Percentiles rank a stretch among this genome's conserved stretches.
Evolutionary conservation across 1,140 invertebrate genomes (phyloP).

Genomic region (Drosophila saltans): DNA sequence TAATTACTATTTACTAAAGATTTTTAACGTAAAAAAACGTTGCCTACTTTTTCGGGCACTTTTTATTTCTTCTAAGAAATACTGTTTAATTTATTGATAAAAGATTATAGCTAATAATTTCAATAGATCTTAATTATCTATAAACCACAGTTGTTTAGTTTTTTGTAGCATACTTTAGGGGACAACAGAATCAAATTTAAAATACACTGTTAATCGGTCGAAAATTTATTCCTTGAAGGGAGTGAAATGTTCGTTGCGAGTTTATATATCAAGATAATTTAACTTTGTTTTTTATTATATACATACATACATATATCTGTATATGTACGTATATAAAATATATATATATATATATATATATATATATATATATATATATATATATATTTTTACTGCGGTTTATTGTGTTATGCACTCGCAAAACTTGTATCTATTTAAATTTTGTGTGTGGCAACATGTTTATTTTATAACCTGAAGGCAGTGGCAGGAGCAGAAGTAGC

Average conservation of each 20-base stretch:
- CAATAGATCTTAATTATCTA: too few species aligned
- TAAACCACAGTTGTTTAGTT: too few species aligned
- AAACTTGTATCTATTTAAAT: constrained; percentile 83
- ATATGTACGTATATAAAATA: background rate
- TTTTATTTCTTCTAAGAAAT: too few species aligned
- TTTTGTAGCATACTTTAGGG: constrained; percentile 10
- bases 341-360: background rate
- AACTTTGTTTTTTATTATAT: constrained; percentile 40
- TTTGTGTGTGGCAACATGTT: constrained; percentile 82
- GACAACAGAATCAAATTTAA: background rate
- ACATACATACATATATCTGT: background rate
- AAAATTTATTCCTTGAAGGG: background rate
- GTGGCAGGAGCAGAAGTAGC: constrained; percentile 21
- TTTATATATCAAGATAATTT: constrained; percentile 7
- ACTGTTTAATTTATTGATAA: too few species aligned
- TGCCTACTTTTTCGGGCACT: too few species aligned
- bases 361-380: background rate
- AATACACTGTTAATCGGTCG: background rate
- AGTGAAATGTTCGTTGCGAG: background rate
- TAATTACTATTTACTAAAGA: too few species aligned
- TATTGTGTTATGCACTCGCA: constrained; percentile 77
- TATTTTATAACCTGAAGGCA: constrained; percentile 82
- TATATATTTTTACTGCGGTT: constrained; percentile 64
- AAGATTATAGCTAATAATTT: too few species aligned
- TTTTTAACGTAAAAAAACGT: too few species aligned